These are phyloP conservation scores for Otis tarda DNA, from an alignment of 2,113 vertebrate genomes.

Conservation along the genomic window DNA sequence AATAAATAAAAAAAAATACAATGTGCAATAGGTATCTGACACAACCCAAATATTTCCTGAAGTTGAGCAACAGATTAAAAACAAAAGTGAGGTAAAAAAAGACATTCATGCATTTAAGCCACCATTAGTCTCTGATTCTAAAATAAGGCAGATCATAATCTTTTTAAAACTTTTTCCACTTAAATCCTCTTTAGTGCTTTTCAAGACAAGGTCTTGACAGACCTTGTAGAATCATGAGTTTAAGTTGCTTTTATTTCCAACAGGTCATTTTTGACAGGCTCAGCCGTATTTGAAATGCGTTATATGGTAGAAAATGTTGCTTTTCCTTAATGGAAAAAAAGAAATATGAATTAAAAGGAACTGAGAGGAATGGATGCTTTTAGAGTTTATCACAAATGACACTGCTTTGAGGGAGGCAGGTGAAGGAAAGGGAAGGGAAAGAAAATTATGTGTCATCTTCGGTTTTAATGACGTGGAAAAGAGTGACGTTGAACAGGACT, in stretches of 20 bases:
- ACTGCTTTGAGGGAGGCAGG: conserved; percentile 5
- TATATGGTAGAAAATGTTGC: conserved; percentile 62
- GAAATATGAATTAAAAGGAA: conserved; percentile 40
- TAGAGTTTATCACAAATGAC: conserved; percentile 66
- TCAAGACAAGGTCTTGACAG: conserved; percentile 59
- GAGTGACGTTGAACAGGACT: conserved; percentile 96
- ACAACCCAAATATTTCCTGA: conserved; percentile 69
- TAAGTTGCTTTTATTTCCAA: conserved; percentile 58
- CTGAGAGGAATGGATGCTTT: conserved; percentile 27
- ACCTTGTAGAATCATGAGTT: conserved; percentile 50
- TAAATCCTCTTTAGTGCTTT: conserved; percentile 71
- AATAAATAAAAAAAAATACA: conserved; percentile 57
- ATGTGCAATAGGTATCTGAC: conserved; percentile 55
- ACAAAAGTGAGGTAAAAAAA: conserved; percentile 70
- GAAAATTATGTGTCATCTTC: conserved; percentile 89
- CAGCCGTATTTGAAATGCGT: conserved; percentile 48
- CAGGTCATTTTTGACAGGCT: conserved; percentile 52
- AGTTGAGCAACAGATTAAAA: conserved; percentile 67
- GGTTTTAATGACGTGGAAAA: conserved; percentile 98
- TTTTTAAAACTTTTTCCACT: conserved; percentile 73
- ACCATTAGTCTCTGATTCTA: conserved; percentile 77
- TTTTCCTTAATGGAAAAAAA: conserved; percentile 50
- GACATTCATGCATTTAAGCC: conserved; percentile 81
- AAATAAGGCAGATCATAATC: conserved; percentile 78
- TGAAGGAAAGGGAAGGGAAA: neutral